phyloP scores from a whole-genome alignment of 2,888 invertebrate genomes.

The Carcina quercana region DNA sequence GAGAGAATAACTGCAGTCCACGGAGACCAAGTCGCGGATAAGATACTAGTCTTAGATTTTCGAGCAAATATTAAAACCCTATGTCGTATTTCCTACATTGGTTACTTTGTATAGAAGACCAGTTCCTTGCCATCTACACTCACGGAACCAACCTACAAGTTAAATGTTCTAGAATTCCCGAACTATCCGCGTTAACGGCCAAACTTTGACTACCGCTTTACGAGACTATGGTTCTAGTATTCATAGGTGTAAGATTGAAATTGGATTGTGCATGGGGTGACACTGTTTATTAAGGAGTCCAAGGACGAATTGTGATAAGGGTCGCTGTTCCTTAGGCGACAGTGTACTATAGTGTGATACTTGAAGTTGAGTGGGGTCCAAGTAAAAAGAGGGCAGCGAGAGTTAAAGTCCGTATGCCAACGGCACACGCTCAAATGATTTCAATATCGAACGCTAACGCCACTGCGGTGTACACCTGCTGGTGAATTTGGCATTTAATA shows the following conservation, averaged over 20 bases:
- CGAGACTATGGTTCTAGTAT: background rate
- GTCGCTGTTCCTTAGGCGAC: constrained; percentile 58
- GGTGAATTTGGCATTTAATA: too few species aligned
- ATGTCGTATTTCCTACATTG: too few species aligned
- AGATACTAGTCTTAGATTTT: too few species aligned
- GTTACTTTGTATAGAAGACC: too few species aligned
- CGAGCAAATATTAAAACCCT: too few species aligned
- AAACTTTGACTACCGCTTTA: constrained; percentile 3
- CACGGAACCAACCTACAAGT: constrained; percentile 52
- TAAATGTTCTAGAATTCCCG: constrained; percentile 49
- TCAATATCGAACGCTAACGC: too few species aligned
- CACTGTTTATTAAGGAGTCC: constrained; percentile 51
- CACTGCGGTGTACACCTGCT: too few species aligned
- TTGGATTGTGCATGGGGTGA: constrained; percentile 31
- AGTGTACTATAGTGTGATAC: constrained; percentile 50
- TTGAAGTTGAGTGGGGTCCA: constrained; percentile 34
- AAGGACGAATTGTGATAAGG: constrained; percentile 61
- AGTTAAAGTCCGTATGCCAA: background rate
- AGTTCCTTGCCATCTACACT: too few species aligned
- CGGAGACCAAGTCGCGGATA: too few species aligned
- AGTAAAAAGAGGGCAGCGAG: constrained; percentile 21
- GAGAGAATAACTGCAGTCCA: too few species aligned
- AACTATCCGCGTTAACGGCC: constrained; percentile 22
- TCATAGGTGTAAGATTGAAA: constrained; percentile 20
- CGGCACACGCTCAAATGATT: background rate